Conservation (phyloP, 2,797 vertebrate genomes). For the Alectoris magna region DNA sequence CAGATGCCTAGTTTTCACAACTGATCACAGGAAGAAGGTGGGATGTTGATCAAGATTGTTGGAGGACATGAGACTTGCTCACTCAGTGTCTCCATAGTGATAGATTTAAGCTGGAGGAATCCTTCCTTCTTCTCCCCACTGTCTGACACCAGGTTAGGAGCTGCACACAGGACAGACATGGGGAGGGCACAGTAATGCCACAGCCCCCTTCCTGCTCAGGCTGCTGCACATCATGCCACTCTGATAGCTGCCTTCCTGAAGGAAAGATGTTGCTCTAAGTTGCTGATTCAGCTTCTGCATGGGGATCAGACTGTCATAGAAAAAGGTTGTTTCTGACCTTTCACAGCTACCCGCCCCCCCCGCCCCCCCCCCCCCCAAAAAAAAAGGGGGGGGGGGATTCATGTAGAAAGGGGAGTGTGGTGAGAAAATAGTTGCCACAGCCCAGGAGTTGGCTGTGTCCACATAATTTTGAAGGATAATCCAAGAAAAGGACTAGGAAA, state of each 20-base stretch:
- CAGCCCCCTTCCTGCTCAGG: neutral
- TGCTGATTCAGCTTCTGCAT: neutral
- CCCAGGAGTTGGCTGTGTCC: neutral
- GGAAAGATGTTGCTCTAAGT: neutral
- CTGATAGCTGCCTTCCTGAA: neutral
- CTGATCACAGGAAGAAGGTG: neutral
- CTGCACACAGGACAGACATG: neutral
- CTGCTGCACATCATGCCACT: neutral
- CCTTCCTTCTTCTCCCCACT: neutral
- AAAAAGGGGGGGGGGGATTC: neutral
- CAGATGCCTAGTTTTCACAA: neutral
- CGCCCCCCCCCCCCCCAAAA: neutral
- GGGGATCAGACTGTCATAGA: neutral
- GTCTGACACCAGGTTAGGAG: neutral
- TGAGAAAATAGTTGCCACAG: neutral
- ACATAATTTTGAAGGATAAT: neutral
- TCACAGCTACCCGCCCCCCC: too few species aligned
- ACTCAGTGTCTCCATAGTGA: neutral
- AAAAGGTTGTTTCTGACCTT: neutral
- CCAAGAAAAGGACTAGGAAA: neutral
- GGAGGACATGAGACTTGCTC: neutral
- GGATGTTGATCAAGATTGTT: neutral
- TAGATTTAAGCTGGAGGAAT: neutral
- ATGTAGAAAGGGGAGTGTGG: neutral
- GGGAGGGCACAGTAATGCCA: fast-evolving